Conservation (phyloP, 2,888 invertebrate genomes). For the Marasmarcha lunaedactyla region DNA sequence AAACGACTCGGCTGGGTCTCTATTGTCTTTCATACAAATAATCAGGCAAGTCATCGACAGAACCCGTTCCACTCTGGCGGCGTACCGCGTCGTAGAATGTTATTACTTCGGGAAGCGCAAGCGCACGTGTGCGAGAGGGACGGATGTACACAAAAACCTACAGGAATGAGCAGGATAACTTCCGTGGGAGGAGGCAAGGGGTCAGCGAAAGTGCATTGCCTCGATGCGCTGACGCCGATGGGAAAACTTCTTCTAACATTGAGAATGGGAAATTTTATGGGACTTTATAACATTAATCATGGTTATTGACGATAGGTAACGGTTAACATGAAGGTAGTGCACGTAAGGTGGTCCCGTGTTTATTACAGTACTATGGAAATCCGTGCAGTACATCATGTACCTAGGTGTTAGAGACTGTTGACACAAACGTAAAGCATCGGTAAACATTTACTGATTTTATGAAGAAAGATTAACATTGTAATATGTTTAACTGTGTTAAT, state of each 20-base stretch:
- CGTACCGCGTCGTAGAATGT: constrained; percentile 66
- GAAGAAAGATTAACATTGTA: no score
- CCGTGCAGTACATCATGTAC: no score
- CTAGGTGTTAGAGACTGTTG: not conserved
- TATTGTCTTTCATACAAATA: constrained; percentile 61
- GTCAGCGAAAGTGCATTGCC: constrained; percentile 71
- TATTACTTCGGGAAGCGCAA: constrained; percentile 62
- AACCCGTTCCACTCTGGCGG: constrained; percentile 66
- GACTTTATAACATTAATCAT: constrained; percentile 7
- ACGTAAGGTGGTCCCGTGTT: no score
- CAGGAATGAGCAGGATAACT: constrained; percentile 43
- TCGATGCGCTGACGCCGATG: constrained; percentile 56
- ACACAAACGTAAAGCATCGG: not conserved
- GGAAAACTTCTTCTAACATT: constrained; percentile 52
- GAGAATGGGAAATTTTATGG: constrained; percentile 39
- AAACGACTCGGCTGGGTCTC: constrained; percentile 20
- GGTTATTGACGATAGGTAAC: no score
- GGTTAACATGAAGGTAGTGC: no score
- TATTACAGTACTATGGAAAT: no score
- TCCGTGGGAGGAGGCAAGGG: constrained; percentile 60
- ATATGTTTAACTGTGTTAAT: no score
- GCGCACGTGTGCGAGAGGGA: constrained; percentile 51
- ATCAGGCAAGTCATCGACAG: constrained; percentile 62
- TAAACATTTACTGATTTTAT: not conserved
- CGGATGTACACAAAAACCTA: constrained; percentile 35